Evolutionary conservation across 30 jellyfish, hydroid and myxozoan species (phyloP).

Genomic region (Pseudorhiza aurosa): DNA sequence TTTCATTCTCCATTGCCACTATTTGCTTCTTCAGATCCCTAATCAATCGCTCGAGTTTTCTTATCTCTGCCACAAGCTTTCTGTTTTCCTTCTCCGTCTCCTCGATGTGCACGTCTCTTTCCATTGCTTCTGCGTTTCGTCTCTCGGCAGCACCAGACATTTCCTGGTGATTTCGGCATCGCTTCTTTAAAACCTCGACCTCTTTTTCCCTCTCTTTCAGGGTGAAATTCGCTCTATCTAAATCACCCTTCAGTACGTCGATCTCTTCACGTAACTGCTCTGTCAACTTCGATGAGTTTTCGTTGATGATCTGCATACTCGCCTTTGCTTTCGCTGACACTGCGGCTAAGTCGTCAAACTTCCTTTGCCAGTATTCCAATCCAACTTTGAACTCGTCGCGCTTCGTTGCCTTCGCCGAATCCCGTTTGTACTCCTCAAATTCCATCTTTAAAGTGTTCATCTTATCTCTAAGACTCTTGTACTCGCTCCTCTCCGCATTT

Average conservation of each 20-base stretch:
- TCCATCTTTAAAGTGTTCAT: not conserved
- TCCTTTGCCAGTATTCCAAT: slow-evolving; percentile 5
- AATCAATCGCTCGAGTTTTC: not conserved
- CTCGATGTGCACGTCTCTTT: not conserved
- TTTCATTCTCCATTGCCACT: not conserved
- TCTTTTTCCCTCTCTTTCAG: not conserved
- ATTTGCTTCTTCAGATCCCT: not conserved
- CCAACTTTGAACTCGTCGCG: not conserved
- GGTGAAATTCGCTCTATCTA: not conserved
- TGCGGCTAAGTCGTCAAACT: too few species aligned
- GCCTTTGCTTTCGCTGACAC: too few species aligned
- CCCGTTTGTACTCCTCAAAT: not conserved
- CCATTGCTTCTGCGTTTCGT: not conserved
- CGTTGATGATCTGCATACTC: not conserved
- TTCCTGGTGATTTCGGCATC: not conserved
- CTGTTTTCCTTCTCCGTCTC: not conserved
- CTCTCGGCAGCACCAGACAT: not conserved
- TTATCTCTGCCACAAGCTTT: not conserved
- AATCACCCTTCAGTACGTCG: not conserved
- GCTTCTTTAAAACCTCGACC: not conserved
- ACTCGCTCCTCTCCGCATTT: not conserved
- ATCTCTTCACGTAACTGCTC: not conserved
- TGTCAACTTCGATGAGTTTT: not conserved
- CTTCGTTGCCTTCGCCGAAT: too few species aligned
- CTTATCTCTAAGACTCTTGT: not conserved